Percentiles rank a stretch among this genome's conserved stretches.
phyloP scores from a whole-genome alignment of 2,113 vertebrate species.

The Aspiorhynchus laticeps region DNA sequence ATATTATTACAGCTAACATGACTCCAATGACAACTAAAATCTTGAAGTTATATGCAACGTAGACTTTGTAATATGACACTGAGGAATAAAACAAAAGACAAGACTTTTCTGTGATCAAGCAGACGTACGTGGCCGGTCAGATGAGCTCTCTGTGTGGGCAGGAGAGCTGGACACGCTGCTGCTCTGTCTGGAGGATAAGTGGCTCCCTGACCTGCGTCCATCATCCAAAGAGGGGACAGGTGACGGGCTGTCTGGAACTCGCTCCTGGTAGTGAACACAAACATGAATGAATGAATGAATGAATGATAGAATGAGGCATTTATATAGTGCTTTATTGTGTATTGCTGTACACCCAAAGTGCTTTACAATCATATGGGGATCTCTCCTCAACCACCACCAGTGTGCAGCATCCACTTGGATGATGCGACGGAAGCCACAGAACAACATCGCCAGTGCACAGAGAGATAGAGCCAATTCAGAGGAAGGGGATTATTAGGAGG shows the following conservation, averaged over 20 bases:
- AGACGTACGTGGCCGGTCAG: constrained; percentile 89
- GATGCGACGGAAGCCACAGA: too few species aligned
- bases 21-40: constrained; percentile 6
- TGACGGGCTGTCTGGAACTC: constrained; percentile 91
- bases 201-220: constrained; percentile 87
- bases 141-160: constrained; percentile 88
- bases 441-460: too few species aligned
- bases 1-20: not conserved
- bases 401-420: too few species aligned
- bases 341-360: too few species aligned
- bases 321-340: too few species aligned
- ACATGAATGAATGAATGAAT: too few species aligned
- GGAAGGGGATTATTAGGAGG: too few species aligned
- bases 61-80: not conserved
- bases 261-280: constrained; percentile 77
- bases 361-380: too few species aligned
- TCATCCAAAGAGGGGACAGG: constrained; percentile 94
- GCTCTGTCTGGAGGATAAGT: constrained; percentile 90
- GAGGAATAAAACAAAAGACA: not conserved
- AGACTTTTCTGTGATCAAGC: not conserved
- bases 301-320: too few species aligned
- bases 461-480: too few species aligned
- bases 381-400: too few species aligned
- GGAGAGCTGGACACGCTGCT: constrained; percentile 97
- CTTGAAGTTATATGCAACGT: not conserved